Conservation (phyloP, 1,140 invertebrate genomes). For the Colletes latitarsis region DNA sequence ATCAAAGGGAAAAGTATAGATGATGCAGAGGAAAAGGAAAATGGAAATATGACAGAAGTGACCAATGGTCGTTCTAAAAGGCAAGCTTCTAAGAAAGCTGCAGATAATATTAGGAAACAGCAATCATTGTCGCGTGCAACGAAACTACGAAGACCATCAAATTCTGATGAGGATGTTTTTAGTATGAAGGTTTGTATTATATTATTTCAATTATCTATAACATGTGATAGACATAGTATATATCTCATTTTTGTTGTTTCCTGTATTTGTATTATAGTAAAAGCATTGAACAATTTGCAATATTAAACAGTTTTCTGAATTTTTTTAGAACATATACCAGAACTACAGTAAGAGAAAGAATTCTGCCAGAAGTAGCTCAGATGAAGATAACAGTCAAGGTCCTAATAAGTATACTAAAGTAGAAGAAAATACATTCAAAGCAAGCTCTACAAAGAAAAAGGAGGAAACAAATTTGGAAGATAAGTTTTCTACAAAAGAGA, state of each 20-base stretch:
- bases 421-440: slow-evolving; percentile 16
- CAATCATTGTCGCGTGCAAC: slow-evolving; percentile 50
- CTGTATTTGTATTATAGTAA: not conserved
- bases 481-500: not conserved
- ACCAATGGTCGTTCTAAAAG: slow-evolving; percentile 53
- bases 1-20: slow-evolving; percentile 10
- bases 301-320: slow-evolving; percentile 6
- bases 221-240: not conserved
- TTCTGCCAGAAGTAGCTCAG: slow-evolving; percentile 48
- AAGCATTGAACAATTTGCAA: not conserved
- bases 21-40: not conserved
- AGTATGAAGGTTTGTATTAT: slow-evolving; percentile 40
- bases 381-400: slow-evolving; percentile 60
- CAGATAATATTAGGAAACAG: slow-evolving; percentile 70
- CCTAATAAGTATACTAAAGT: slow-evolving; percentile 61
- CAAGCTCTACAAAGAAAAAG: not conserved
- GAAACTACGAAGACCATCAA: slow-evolving; percentile 59
- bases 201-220: not conserved
- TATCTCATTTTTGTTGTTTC: not conserved
- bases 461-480: not conserved
- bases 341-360: slow-evolving; percentile 60
- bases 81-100: slow-evolving; percentile 69
- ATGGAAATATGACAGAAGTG: not conserved
- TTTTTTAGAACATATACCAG: slow-evolving; percentile 30
- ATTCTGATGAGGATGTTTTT: slow-evolving; percentile 5